Evolutionary conservation across 2,888 invertebrate genomes (phyloP).

Genomic region (Pachydiplax longipennis): DNA sequence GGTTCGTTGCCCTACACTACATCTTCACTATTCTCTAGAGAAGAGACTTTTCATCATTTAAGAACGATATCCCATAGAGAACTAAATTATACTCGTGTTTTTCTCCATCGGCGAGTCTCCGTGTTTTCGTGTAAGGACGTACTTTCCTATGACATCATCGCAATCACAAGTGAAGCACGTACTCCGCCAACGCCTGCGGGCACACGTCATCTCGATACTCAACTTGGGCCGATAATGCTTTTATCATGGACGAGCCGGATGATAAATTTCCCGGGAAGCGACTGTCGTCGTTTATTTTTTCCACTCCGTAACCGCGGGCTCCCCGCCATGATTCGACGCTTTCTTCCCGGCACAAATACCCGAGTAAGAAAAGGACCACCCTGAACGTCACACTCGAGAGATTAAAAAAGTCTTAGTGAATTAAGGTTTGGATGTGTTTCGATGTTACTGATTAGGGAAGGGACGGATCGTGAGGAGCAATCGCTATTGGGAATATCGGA

Average conservation of each 20-base stretch:
- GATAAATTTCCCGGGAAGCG: background rate
- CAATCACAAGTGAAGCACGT: background rate
- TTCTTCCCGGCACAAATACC: background rate
- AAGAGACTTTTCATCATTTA: no score
- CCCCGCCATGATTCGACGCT: background rate
- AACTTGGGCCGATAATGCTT: no score
- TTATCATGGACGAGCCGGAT: background rate
- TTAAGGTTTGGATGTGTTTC: background rate
- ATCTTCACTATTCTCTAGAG: no score
- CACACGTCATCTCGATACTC: no score
- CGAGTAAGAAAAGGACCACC: background rate
- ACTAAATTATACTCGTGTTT: no score
- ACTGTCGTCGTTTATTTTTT: background rate
- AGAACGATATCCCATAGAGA: no score
- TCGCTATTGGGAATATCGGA: background rate
- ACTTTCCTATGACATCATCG: background rate
- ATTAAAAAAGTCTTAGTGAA: background rate
- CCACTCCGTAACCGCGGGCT: background rate
- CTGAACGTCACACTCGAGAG: background rate
- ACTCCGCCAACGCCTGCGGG: background rate
- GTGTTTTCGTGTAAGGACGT: background rate
- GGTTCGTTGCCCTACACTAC: no score
- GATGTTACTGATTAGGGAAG: background rate
- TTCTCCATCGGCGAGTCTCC: no score
- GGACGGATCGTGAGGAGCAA: background rate